Base-by-base conservation (phyloP, 2,888 invertebrate genomes). In the Heliothis peltigera region DNA sequence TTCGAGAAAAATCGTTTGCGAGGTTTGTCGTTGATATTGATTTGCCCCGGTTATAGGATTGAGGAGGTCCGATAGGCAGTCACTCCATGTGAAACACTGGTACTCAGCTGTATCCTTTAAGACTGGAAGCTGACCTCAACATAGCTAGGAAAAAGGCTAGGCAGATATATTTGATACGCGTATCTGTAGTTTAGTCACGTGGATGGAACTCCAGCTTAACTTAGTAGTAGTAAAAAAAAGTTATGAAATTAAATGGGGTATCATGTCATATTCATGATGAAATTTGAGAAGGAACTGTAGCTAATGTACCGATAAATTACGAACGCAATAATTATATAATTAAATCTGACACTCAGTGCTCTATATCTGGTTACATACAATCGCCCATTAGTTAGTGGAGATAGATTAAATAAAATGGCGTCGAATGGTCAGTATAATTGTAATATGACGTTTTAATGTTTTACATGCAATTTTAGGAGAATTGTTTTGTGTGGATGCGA, bases 281-380 rank as follows among this genome's bases (percentile, higher is more conserved):
- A 53, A 67, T 54, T 19, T 6, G 71, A 67, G 64, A 70, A 28
- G 49, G 21, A 5, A 44, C 48, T 18, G 32, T 15, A 63, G 8
- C 51, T 28, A 47, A 56, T 39, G 53, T 10, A 47, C 46, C 48
- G 7, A 60, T 70, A 70, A 70, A 75, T 53, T 64, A 56, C 51
- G 10, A 43, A 53, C 47, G 51, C 46, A 60, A 64, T 60, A 64
- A 72, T 60, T 46, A 54, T 4, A 54, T 44, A 57, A 70, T 73
- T 75, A 70, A 75, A 73, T 49, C 19, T 75, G 76, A 75, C 47
- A 75, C 65, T 51, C 42, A 15, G 17, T 49, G 70, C n/a, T 4
- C 32, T 56, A 53, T 64, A 44, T 76, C 49, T 42, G 47, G n/a
- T 75, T 75, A 54, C 70, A 54, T 19, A 21, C 53, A 53, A 70